Conservation (phyloP, 2,113 vertebrate genomes). For the Nyctereutes procyonoides region DNA sequence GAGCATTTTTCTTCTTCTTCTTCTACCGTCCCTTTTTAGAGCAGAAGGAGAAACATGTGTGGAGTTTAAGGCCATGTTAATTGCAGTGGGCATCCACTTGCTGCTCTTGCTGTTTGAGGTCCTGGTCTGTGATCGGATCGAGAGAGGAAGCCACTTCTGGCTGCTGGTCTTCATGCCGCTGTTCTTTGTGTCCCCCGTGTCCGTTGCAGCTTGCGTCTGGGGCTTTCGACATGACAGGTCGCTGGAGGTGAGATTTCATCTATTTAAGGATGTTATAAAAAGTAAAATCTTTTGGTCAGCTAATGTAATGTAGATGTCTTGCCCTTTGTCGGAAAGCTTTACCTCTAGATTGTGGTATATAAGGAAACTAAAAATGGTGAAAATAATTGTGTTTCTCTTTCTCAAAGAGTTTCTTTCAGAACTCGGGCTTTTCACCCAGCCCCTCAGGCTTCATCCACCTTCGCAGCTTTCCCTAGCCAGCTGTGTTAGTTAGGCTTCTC, state of each 20-base stretch:
- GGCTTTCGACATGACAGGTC: conserved; percentile 98
- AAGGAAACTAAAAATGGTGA: neutral
- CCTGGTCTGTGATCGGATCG: conserved; percentile 96
- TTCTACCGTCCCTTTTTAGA: conserved; percentile 84
- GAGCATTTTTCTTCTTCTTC: conserved; percentile 45
- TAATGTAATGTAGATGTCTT: neutral
- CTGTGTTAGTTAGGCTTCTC: neutral
- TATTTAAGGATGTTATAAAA: neutral
- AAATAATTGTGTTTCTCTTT: neutral
- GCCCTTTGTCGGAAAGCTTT: neutral
- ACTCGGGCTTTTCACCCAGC: neutral
- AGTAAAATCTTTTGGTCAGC: neutral
- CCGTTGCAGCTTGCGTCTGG: conserved; percentile 98
- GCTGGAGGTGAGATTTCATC: conserved; percentile 90
- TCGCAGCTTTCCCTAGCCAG: neutral
- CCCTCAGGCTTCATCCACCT: neutral
- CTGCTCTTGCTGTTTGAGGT: conserved; percentile 98
- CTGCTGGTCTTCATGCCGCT: conserved; percentile 99
- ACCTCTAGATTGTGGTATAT: neutral
- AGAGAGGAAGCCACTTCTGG: conserved; percentile 95
- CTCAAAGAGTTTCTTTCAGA: neutral
- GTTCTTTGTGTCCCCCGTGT: conserved; percentile 98
- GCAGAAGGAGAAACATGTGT: conserved; percentile 99
- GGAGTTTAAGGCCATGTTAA: conserved; percentile 99
- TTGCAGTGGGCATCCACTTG: conserved; percentile 97